Conservation (phyloP, 2,888 invertebrate genomes). For the Agonum fuliginosum region DNA sequence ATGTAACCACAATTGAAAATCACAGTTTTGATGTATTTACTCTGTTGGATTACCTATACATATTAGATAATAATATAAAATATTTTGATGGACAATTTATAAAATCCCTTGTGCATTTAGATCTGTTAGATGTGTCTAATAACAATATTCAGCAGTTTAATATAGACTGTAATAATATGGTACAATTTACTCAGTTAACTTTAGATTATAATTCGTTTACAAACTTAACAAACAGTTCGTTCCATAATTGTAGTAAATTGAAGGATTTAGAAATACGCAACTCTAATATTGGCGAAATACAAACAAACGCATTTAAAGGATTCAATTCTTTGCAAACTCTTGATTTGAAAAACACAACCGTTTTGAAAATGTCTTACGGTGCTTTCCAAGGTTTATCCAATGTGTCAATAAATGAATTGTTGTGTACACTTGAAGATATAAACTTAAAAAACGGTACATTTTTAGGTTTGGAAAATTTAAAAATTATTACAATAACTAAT, state of each 20-base stretch:
- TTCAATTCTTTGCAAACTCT: neutral
- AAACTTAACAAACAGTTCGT: neutral
- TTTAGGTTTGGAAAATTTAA: too few relatives aligned
- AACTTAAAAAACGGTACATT: too few relatives aligned
- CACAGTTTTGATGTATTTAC: constrained; percentile 9
- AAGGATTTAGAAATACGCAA: neutral
- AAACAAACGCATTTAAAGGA: neutral
- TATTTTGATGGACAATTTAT: constrained; percentile 16
- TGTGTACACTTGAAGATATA: too few relatives aligned
- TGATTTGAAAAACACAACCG: neutral
- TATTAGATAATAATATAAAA: constrained; percentile 19
- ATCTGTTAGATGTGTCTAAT: constrained; percentile 12
- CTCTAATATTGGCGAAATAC: neutral
- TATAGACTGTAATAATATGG: constrained; percentile 10
- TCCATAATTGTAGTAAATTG: neutral
- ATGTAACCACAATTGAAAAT: constrained; percentile 6
- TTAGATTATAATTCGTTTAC: constrained; percentile 23
- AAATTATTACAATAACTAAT: too few relatives aligned
- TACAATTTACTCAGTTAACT: neutral
- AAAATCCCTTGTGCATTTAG: neutral
- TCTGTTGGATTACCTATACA: neutral
- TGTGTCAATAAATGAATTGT: too few relatives aligned
- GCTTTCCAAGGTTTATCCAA: constrained; percentile 28
- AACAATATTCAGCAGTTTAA: constrained; percentile 17
- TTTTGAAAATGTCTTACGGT: neutral